phyloP scores from a whole-genome alignment of 2,797 vertebrate genomes.

The Pteropus rufus region DNA sequence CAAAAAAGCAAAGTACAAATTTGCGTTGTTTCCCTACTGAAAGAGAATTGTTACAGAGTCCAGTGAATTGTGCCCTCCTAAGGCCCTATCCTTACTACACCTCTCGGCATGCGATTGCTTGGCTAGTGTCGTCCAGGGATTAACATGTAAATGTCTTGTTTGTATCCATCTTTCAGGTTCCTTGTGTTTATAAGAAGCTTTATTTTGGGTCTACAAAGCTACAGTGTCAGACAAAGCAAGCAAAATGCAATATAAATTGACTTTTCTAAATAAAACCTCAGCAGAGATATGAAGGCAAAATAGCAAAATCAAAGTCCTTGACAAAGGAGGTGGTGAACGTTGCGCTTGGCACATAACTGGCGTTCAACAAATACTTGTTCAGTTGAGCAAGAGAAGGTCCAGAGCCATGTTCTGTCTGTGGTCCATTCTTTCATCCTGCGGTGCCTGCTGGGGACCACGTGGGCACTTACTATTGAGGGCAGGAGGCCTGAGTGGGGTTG shows the following conservation, averaged over 20 bases:
- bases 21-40: background rate
- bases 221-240: background rate
- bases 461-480: background rate
- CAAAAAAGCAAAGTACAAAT: background rate
- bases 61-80: background rate
- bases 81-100: background rate
- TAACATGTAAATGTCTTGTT: background rate
- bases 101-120: background rate
- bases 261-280: background rate
- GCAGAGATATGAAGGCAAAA: background rate
- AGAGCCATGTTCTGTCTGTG: background rate
- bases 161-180: background rate
- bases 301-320: background rate
- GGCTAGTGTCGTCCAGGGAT: background rate
- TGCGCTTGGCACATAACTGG: background rate
- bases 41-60: background rate
- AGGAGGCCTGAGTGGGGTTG: too few species aligned
- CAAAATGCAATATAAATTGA: background rate
- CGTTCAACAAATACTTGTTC: background rate
- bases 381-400: background rate
- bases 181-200: background rate
- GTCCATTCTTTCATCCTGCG: background rate
- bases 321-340: background rate
- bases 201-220: background rate
- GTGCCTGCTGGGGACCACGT: fast-evolving